Evolutionary conservation across 2,888 invertebrate genomes (phyloP), one percentile per base, ranked within the genome.

Genomic region (Nomada lathburiana): DNA sequence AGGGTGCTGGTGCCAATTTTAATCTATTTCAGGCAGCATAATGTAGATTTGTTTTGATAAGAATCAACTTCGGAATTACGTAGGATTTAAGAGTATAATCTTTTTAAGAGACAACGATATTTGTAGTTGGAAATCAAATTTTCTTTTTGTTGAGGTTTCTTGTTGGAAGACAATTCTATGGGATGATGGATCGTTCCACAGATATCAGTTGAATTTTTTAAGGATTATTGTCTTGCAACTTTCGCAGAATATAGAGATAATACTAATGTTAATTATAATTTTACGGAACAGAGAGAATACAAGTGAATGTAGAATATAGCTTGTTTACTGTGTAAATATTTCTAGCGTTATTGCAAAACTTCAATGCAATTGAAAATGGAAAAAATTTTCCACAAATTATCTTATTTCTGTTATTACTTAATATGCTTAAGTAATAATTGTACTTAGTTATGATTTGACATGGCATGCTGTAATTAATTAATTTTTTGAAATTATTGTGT

Each of bases 1-100:
- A 77, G 71, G 82, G 83, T 85, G 80, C 74, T 86, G 86, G 88
- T 76, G 77, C 36, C 77, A 78, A 69, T 80, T 63, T 74, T 78
- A 52, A 59, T 36, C 20, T 26, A 23, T 20, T 71, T 72, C 68
- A 50, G 75, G 47, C 63, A 64, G 44, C 65, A 75, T 77, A 71
- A 77, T 47, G 59, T 78, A 63, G 55, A 57, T 71, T 83, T 77
- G 57, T 82, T 53, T 26, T 26, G 53, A 18, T 59, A n/a, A 65
- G 13, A 50, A 68, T 64, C 50, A 71, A 47, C 44, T 36, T 64
- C 53, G 47, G 2, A 42, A 53, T 80, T 52, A 36, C 67, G 76
- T 55, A 2, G 29, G 18, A 42, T 52, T 59, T n/a, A 11, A 50
- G 20, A 26, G 16, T 44, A 65, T 44, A 62, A 62, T 50, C 3